Percentiles rank a stretch among this genome's conserved stretches.
phyloP scores from a whole-genome alignment of 2,888 invertebrate species.

The Strigamia crassipes region DNA sequence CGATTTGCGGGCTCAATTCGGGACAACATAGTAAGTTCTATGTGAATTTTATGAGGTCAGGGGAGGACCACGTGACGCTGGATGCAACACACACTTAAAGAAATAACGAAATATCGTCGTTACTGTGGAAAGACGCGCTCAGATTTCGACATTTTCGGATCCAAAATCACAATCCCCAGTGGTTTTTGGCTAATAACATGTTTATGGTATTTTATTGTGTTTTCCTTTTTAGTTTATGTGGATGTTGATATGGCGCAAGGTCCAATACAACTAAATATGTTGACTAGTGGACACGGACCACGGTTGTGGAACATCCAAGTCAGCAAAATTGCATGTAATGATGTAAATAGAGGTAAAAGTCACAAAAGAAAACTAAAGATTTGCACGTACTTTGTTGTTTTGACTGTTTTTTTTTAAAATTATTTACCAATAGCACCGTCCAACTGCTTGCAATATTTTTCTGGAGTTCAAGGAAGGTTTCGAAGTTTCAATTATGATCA shows the following conservation, averaged over 20 bases:
- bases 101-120: too few relatives aligned
- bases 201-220: not conserved
- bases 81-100: too few relatives aligned
- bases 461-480: constrained; percentile 80
- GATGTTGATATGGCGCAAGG: constrained; percentile 47
- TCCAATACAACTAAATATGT: constrained; percentile 37
- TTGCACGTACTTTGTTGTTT: too few relatives aligned
- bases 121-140: too few relatives aligned
- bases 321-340: constrained; percentile 41
- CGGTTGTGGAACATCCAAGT: constrained; percentile 35
- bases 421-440: constrained; percentile 66
- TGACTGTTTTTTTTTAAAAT: too few relatives aligned
- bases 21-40: constrained; percentile 54
- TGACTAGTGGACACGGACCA: constrained; percentile 45
- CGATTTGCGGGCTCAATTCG: constrained; percentile 55
- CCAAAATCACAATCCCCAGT: too few relatives aligned
- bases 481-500: constrained; percentile 81
- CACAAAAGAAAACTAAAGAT: too few relatives aligned
- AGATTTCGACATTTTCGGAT: too few relatives aligned
- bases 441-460: constrained; percentile 77
- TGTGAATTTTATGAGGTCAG: too few relatives aligned
- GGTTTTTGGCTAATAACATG: too few relatives aligned
- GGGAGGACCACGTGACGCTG: too few relatives aligned
- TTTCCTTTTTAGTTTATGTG: constrained; percentile 43
- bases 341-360: not conserved